These are phyloP conservation scores for Amphipoea oculea DNA, from an alignment of 2,888 invertebrate species.

Conservation along the genomic window DNA sequence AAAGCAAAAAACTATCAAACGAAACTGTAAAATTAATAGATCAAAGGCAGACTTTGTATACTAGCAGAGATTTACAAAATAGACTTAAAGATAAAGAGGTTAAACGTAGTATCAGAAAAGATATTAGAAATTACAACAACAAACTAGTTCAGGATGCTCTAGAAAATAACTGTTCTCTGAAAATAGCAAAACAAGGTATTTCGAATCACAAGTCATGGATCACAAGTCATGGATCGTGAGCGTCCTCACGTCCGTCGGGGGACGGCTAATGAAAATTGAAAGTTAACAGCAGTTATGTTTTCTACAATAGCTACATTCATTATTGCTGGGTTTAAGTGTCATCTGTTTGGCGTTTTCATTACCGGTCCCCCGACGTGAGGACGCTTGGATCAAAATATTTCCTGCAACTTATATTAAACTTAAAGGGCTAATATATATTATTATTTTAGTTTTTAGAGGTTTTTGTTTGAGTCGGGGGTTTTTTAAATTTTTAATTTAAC, in stretches of 20 bases:
- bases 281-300: neutral
- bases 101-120: neutral
- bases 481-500: no score
- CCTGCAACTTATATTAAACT: no score
- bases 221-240: no score
- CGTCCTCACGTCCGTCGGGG: neutral
- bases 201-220: no score
- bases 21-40: neutral
- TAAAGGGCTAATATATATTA: no score
- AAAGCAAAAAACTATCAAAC: no score
- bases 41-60: neutral
- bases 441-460: no score
- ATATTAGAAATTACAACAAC: neutral
- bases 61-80: neutral
- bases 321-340: neutral
- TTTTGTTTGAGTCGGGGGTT: no score
- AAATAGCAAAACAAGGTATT: neutral
- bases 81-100: neutral
- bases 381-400: no score
- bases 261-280: neutral
- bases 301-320: neutral
- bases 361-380: no score
- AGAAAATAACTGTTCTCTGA: neutral
- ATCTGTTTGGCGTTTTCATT: neutral
- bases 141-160: neutral